Conservation (phyloP, 2,797 vertebrate species). For the Poliocrania exsul region DNA sequence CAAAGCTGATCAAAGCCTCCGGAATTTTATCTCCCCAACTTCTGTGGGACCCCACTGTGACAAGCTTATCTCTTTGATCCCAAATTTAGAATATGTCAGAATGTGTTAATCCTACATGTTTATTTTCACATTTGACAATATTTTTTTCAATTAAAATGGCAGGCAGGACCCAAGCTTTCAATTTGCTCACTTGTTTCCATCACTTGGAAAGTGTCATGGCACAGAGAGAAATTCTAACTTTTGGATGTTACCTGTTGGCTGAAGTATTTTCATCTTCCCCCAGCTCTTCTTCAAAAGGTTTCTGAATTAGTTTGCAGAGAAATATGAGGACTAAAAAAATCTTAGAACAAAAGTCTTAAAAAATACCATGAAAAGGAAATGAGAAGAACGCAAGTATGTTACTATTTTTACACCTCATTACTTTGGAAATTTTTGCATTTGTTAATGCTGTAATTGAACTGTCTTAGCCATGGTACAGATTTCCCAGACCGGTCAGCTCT, state of each 20-base stretch:
- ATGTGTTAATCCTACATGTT: constrained; percentile 16
- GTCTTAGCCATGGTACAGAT: neutral
- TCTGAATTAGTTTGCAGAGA: neutral
- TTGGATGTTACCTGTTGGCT: neutral
- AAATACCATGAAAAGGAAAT: neutral
- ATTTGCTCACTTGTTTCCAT: neutral
- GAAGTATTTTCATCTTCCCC: neutral
- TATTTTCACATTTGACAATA: constrained; percentile 26
- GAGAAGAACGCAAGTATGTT: neutral
- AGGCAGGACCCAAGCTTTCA: neutral
- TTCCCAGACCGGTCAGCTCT: neutral
- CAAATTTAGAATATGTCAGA: constrained; percentile 34
- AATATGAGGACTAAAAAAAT: neutral
- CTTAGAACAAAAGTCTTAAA: neutral
- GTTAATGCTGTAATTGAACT: neutral
- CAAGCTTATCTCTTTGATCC: constrained; percentile 47
- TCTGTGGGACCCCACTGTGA: constrained; percentile 24
- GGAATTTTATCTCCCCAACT: constrained; percentile 24
- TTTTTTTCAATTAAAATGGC: neutral
- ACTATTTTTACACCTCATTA: neutral
- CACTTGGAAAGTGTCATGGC: neutral
- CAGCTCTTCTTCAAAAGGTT: neutral
- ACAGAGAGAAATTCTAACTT: neutral
- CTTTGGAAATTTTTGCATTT: neutral
- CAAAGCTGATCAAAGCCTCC: constrained; percentile 51